Base-by-base conservation (phyloP, 2,797 vertebrate species). In the Eulemur coronatus region DNA sequence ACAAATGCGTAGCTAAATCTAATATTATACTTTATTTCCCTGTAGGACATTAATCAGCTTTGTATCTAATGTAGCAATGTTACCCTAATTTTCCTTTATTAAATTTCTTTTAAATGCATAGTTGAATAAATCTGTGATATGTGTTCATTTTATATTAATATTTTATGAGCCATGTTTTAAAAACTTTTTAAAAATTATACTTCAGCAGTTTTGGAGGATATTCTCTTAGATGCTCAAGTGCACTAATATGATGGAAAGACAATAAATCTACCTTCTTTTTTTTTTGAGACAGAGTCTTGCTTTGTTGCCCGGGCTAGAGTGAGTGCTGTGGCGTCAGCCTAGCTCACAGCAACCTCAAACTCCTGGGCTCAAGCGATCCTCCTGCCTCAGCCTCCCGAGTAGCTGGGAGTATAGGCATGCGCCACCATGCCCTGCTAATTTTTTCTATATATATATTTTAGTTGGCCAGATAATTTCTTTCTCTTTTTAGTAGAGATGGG, bases 21-120 rank as follows among this genome's bases (percentile, higher is more conserved):
- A 93, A 82, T 28, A 22, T 14, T 79, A 63, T 6, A 70, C n/a
- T 93, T 89, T 84, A 84, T 89, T 95, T 84, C 41, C 65, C 57
- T 89, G 13, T 84, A 79, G 84, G 43, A 78, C 14, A 65, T 89
- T 67, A 72, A 96, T 92, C 48, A 35, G 30, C 67, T 90, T 81
- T 95, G 10, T 41, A 76, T 70, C 3, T 82, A 90, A 82, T 76
- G 52, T 7, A 81, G 41, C 59, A 75, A 63, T 1, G 73, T 84
- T 69, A 82, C 81, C 46, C 43, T 65, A 92, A 86, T 13, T 94
- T 93, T 78, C 22, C 41, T 82, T 75, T 48, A 76, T 91, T 90
- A 61, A 57, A 63, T 86, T 93, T 78, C 41, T 55, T 63, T 93
- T 70, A 82, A 82, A 87, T 63, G 33, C 20, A 18, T 59, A 43